These are phyloP conservation scores for Phallusia fumigata DNA, from an alignment of 23 tunicate genomes.

Conservation along the genomic window DNA sequence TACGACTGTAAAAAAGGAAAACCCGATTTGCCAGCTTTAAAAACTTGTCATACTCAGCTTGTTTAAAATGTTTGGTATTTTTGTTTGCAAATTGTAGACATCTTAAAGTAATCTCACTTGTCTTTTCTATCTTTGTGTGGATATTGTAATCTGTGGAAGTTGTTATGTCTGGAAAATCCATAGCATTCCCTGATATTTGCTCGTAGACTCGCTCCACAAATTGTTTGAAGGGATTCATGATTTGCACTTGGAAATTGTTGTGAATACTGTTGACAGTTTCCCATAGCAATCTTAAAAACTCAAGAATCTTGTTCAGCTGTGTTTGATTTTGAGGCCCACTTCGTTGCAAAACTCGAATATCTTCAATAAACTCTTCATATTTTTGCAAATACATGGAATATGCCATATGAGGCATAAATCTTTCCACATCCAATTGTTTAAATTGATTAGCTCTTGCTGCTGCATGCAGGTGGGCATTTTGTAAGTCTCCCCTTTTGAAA, in stretches of 20 bases:
- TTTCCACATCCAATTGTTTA: neutral
- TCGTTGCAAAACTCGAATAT: neutral
- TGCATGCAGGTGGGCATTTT: neutral
- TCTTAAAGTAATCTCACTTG: neutral
- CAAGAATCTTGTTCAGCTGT: neutral
- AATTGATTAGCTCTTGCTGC: neutral
- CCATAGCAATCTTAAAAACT: neutral
- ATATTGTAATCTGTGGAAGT: neutral
- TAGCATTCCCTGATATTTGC: too few relatives aligned
- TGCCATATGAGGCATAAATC: neutral
- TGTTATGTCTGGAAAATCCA: neutral
- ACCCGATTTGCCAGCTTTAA: neutral
- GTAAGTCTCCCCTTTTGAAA: neutral
- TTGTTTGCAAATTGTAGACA: neutral
- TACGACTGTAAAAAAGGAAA: neutral
- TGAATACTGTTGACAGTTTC: too few relatives aligned
- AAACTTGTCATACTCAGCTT: neutral
- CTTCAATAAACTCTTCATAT: neutral
- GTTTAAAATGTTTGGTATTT: neutral
- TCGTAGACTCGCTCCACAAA: neutral
- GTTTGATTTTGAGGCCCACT: neutral
- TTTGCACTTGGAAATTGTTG: neutral
- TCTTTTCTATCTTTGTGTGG: neutral
- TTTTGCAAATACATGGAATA: neutral
- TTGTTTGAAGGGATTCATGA: neutral